phyloP scores from a whole-genome alignment of 2,113 vertebrate species.

The Phyllopteryx taeniolatus region DNA sequence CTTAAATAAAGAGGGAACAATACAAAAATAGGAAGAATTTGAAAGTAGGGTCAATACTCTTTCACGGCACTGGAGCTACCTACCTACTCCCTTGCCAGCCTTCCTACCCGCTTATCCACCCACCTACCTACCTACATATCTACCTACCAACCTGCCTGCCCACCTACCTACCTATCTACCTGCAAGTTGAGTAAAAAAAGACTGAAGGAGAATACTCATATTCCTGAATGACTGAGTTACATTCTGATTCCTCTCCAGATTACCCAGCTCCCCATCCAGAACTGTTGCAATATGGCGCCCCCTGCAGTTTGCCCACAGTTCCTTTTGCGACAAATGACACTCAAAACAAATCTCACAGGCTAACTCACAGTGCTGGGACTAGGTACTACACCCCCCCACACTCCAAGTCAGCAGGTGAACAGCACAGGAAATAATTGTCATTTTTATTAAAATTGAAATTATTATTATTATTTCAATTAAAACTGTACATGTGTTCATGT shows the following conservation, averaged over 20 bases:
- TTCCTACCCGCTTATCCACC: no score
- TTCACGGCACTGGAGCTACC: no score
- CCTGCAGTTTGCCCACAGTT: slow-evolving; percentile 47
- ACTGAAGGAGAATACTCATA: neutral
- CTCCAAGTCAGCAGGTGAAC: slow-evolving; percentile 38
- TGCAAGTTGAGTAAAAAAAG: neutral
- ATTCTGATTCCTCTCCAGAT: slow-evolving; percentile 4
- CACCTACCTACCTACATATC: no score
- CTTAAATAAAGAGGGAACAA: no score
- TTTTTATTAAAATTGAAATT: neutral
- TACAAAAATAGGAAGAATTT: no score
- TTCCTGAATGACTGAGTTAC: neutral
- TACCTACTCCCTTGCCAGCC: no score
- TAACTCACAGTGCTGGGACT: slow-evolving; percentile 51
- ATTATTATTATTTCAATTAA: neutral
- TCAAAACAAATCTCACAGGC: slow-evolving; percentile 61
- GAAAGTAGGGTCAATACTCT: no score
- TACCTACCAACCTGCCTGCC: no score
- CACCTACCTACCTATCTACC: no score
- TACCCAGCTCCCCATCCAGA: slow-evolving; percentile 1
- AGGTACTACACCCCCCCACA: slow-evolving; percentile 22
- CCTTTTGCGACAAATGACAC: slow-evolving; percentile 53
- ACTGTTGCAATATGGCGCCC: slow-evolving; percentile 29
- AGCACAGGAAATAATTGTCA: neutral
- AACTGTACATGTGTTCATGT: slow-evolving; percentile 7